Evolutionary conservation across 1,140 invertebrate genomes (phyloP), one percentile per base, ranked within the genome.

Genomic region (Cecropterus lyciades): DNA sequence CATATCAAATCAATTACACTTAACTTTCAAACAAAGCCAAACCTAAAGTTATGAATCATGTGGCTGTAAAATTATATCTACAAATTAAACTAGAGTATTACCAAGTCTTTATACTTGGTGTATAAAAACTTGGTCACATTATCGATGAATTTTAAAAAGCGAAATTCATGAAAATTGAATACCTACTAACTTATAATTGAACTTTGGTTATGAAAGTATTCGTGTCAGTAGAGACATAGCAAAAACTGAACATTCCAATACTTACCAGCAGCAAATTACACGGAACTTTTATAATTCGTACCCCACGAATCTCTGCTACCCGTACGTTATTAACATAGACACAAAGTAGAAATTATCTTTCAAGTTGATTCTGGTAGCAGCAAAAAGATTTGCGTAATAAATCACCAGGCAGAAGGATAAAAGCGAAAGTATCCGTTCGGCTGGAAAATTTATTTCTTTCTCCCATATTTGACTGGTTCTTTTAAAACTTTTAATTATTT

Each of bases 401-500:
- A 87, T 87, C 80, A 82, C 72, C 65, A 76, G 69, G 53, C 73
- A 67, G 69, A 72, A 72, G 82, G 69, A 79, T 80, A 85, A 84
- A 87, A 87, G 80, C 79, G 84, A 85, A 77, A 85, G 78, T 81
- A 76, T 79, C 71, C 80, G 69, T 80, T 86, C 72, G 74, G 69
- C 70, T 80, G 73, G 84, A 84, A 85, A 88, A 88, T 85, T 85
- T 84, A 88, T 87, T 84, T 84, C 77, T 80, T 82, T 85, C 78
- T 73, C 76, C 69, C 74, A 82, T 78, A 80, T 80, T 82, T 84
- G 80, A 77, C 64, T 85, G 72, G 77, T 73, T 86, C 73, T 82
- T 82, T 70, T 79, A 79, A 75, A 86, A 86, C 73, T 85, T 86
- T 84, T 86, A 88, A 86, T 88, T 88, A 83, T 85, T 87, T 75